These are phyloP conservation scores for Paramormyrops kingsleyae DNA, from an alignment of 2,113 vertebrate genomes.

Conservation along the genomic window DNA sequence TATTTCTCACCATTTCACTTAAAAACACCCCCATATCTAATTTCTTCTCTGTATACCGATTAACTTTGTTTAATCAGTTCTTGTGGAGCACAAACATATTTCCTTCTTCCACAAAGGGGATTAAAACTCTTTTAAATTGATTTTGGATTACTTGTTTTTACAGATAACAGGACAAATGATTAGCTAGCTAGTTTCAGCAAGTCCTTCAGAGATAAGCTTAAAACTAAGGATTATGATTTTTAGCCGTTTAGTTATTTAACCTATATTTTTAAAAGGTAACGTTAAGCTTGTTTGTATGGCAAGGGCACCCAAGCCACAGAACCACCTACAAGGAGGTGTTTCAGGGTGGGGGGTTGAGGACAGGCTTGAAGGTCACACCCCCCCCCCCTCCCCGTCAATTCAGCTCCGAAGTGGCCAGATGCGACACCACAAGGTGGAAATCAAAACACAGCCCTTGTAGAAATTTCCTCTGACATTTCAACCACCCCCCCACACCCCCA, in stretches of 20 bases:
- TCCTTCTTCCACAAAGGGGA: neutral
- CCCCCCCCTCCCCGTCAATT: neutral
- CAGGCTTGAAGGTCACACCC: neutral
- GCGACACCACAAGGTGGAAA: neutral
- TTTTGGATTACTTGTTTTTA: neutral
- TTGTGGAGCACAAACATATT: neutral
- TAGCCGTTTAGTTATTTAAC: neutral
- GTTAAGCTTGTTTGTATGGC: neutral
- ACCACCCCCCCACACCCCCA: neutral
- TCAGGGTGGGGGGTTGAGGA: neutral
- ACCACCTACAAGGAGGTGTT: neutral
- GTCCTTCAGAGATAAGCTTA: neutral
- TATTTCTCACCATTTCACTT: neutral
- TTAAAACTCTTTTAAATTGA: neutral
- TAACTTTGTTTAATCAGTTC: neutral
- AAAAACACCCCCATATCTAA: neutral
- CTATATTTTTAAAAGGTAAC: neutral
- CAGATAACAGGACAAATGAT: neutral
- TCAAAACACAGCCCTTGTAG: neutral
- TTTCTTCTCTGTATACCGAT: neutral
- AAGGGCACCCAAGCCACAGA: neutral
- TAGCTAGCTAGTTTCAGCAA: neutral
- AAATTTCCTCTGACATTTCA: neutral
- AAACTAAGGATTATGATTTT: neutral
- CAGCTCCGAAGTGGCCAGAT: neutral